These are phyloP conservation scores for Drosophila robusta DNA, from an alignment of 2,888 invertebrate genomes.

Conservation along the genomic window DNA sequence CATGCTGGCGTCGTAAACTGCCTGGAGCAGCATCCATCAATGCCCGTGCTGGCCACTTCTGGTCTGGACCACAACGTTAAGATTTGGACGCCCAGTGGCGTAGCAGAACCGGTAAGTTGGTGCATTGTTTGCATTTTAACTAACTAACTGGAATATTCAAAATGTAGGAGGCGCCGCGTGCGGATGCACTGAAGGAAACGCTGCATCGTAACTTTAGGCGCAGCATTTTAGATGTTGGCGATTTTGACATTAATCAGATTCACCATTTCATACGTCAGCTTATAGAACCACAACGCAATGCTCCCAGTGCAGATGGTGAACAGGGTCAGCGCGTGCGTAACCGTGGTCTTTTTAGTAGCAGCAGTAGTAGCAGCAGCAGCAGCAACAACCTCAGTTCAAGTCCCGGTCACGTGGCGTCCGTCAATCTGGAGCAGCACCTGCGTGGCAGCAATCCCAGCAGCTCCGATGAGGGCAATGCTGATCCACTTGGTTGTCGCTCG, in stretches of 20 bases:
- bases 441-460: slow-evolving; percentile 24
- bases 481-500: slow-evolving; percentile 64
- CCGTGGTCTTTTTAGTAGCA: neutral
- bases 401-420: neutral
- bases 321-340: neutral
- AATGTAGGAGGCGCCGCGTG: slow-evolving; percentile 17
- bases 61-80: slow-evolving; percentile 97
- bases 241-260: slow-evolving; percentile 78
- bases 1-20: slow-evolving; percentile 94
- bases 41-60: slow-evolving; percentile 93
- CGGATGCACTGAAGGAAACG: slow-evolving; percentile 59
- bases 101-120: slow-evolving; percentile 61
- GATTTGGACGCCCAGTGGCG: slow-evolving; percentile 92
- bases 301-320: neutral
- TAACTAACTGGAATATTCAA: neutral
- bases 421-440: no score
- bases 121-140: neutral
- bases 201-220: slow-evolving; percentile 77
- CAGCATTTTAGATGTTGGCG: slow-evolving; percentile 59
- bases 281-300: slow-evolving; percentile 57
- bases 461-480: slow-evolving; percentile 53
- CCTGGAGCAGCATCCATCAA: slow-evolving; percentile 94
- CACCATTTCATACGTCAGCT: slow-evolving; percentile 82
- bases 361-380: slow-evolving; percentile 38
- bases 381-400: slow-evolving; percentile 28